Conservation (phyloP, 2,888 invertebrate species). For the Leptopilina myrica region DNA sequence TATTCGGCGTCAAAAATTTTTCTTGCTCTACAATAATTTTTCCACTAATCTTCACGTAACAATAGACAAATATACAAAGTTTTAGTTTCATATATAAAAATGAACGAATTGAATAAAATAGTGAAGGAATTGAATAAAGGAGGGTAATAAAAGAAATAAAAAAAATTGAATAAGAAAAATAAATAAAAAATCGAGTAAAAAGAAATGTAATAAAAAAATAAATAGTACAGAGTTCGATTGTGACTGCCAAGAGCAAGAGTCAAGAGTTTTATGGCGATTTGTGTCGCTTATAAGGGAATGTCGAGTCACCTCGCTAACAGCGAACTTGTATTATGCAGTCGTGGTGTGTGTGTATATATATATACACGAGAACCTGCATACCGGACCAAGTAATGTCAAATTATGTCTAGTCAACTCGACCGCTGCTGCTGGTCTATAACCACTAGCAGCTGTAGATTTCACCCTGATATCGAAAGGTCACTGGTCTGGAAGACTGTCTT, state of each 20-base stretch:
- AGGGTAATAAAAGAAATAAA: too few relatives aligned
- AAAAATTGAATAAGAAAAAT: too few relatives aligned
- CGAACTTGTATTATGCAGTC: conserved; percentile 13
- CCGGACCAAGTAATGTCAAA: conserved; percentile 28
- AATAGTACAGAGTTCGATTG: too few relatives aligned
- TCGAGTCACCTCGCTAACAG: background rate
- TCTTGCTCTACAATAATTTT: too few relatives aligned
- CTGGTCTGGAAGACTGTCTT: conserved; percentile 19
- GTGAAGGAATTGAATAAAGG: too few relatives aligned
- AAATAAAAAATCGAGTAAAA: too few relatives aligned
- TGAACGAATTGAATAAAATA: too few relatives aligned
- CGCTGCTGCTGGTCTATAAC: conserved; percentile 2
- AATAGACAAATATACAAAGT: too few relatives aligned
- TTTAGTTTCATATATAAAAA: too few relatives aligned
- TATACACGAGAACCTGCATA: conserved; percentile 9
- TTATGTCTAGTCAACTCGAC: conserved; percentile 35
- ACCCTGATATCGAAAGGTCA: conserved; percentile 32
- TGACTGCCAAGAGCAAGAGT: background rate
- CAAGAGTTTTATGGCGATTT: conserved; percentile 13
- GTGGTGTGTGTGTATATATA: background rate
- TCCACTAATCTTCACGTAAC: too few relatives aligned
- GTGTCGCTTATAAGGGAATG: conserved; percentile 29
- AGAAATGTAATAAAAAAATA: too few relatives aligned
- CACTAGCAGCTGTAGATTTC: conserved; percentile 33
- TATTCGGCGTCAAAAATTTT: too few relatives aligned